These are phyloP conservation scores for Cosmia pyralina DNA, from an alignment of 2,888 invertebrate species.

Conservation along the genomic window DNA sequence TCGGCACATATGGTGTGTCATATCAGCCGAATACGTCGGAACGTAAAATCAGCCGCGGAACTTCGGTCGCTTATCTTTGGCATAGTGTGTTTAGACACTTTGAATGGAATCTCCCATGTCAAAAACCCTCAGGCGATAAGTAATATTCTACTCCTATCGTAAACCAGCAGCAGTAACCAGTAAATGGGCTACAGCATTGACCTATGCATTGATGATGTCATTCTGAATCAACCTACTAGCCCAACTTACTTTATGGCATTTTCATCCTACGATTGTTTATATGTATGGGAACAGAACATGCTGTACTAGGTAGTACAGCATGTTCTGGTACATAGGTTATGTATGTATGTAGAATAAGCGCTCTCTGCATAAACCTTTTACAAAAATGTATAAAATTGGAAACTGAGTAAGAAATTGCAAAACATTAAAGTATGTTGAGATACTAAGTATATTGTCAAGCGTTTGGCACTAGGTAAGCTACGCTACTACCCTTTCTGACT, in stretches of 20 bases:
- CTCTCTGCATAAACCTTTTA: neutral
- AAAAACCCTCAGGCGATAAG: too few species aligned
- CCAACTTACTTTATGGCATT: slow-evolving; percentile 16
- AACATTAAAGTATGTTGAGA: too few species aligned
- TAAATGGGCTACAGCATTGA: slow-evolving; percentile 5
- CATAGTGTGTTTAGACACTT: too few species aligned
- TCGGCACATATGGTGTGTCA: too few species aligned
- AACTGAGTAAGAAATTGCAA: neutral
- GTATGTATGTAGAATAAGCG: neutral
- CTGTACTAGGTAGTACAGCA: neutral
- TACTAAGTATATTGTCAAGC: neutral
- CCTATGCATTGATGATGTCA: slow-evolving; percentile 38
- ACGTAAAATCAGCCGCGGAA: too few species aligned
- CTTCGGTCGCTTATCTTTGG: too few species aligned
- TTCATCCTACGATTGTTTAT: slow-evolving; percentile 29
- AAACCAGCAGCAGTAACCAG: neutral
- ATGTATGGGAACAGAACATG: slow-evolving; percentile 36
- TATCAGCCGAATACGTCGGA: too few species aligned
- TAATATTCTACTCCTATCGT: too few species aligned
- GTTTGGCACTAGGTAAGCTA: neutral
- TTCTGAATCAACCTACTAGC: slow-evolving; percentile 19
- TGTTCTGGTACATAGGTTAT: too few species aligned
- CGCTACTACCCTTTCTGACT: neutral
- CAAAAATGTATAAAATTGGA: too few species aligned
- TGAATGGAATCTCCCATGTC: neutral